phyloP scores from a whole-genome alignment of 2,113 vertebrate genomes.

The Rhegmatorhina hoffmannsi region DNA sequence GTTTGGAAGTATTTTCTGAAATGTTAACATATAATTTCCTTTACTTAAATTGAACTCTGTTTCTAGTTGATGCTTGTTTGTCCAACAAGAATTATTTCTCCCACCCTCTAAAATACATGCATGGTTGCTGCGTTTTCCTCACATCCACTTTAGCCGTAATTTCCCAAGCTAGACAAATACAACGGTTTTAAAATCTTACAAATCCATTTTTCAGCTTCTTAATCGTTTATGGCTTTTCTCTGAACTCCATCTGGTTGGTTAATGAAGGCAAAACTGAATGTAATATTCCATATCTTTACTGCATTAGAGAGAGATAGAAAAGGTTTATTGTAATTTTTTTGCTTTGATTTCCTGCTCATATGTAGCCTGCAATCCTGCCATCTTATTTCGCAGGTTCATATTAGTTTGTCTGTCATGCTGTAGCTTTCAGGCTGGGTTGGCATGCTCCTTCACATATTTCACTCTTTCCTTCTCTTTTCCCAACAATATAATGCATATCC shows the following conservation, averaged over 20 bases:
- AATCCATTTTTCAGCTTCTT: not conserved
- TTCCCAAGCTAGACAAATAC: not conserved
- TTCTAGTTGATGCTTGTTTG: not conserved
- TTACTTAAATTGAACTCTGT: not conserved
- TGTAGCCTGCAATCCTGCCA: not conserved
- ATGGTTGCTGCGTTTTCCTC: not conserved
- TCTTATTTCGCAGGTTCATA: not conserved
- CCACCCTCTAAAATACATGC: not conserved
- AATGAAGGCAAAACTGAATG: not conserved
- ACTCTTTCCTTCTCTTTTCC: not conserved
- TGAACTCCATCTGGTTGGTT: not conserved
- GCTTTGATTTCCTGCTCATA: not conserved
- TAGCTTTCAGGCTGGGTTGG: not conserved
- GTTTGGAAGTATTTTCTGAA: not conserved
- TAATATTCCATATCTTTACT: not conserved
- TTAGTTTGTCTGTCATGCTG: not conserved
- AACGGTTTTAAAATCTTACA: not conserved
- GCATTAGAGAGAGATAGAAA: not conserved
- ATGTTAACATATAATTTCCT: not conserved
- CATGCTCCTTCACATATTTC: not conserved
- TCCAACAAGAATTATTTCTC: not conserved
- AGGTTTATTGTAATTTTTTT: not conserved
- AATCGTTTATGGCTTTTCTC: not conserved
- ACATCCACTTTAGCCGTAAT: not conserved
- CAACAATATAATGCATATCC: not conserved